Base-by-base conservation (phyloP, 2,888 invertebrate genomes). In the Julus scandinavius region DNA sequence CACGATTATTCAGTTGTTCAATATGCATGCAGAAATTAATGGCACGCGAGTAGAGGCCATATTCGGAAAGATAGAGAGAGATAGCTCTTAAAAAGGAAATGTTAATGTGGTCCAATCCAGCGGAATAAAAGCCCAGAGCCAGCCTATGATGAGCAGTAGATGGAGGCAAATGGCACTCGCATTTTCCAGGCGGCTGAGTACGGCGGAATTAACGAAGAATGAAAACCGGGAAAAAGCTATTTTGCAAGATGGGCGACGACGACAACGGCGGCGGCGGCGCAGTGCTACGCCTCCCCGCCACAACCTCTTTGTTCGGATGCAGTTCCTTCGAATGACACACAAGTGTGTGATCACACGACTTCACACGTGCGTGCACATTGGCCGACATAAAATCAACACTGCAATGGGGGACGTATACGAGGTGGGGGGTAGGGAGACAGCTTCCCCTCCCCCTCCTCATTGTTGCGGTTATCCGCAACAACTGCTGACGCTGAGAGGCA, bases 141-240 rank as follows among this genome's bases (percentile, higher is more conserved):
- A 72, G 72, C 72, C 72, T 29, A 29, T 29, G 72, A 72, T 72
- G 72, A 72, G 72, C 72, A 6, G 29, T 29, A 29, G 7, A 72
- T 29, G 72, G 72, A 72, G 72, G 72, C 72, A 72, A 72, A 72
- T 72, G 72, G 72, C 72, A 72, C 72, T 72, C 72, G 72, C 50
- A 87, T 87, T 87, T 87, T 87, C 87, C 87, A 54, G 49, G 9
- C 54, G 50, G 54, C 15, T 54, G 87, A 58, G 50, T 40, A 45
- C 50, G 87, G 54, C 58, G 87, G 87, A 87, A 87, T 87, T 87
- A 87, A 87, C 50, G 87, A 87, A 87, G 87, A 87, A 87, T 87
- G 87, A 87, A 87, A 87, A 87, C 87, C 87, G 87, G 50, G 54
- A 50, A 38, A 87, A 87, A 87, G 72, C 72, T 72, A 72, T 72